These are phyloP conservation scores for Ornithoptera alexandrae DNA, from an alignment of 2,888 invertebrate genomes.

Conservation along the genomic window DNA sequence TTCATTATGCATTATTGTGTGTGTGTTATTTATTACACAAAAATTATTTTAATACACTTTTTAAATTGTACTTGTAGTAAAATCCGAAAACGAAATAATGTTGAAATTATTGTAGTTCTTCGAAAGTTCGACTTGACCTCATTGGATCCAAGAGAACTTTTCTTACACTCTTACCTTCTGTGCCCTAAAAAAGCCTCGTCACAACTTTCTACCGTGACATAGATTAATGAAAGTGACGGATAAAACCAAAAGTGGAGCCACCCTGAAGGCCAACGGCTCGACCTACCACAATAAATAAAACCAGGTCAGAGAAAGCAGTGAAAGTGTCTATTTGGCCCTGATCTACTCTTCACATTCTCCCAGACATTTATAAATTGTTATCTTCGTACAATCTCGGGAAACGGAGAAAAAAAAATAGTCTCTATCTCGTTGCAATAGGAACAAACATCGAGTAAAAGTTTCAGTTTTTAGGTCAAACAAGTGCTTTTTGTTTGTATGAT, in stretches of 20 bases:
- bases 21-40: too few relatives aligned
- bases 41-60: too few relatives aligned
- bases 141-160: slow-evolving; percentile 8
- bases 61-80: not conserved
- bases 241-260: slow-evolving; percentile 67
- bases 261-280: slow-evolving; percentile 65
- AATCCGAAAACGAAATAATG: not conserved
- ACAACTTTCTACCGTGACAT: slow-evolving; percentile 57
- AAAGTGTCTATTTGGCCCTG: slow-evolving; percentile 69
- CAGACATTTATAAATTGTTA: slow-evolving; percentile 48
- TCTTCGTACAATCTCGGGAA: slow-evolving; percentile 26
- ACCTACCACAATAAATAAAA: slow-evolving; percentile 61
- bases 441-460: slow-evolving; percentile 18
- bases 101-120: slow-evolving; percentile 6
- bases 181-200: slow-evolving; percentile 50
- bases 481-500: slow-evolving; percentile 47
- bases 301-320: slow-evolving; percentile 73
- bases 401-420: slow-evolving; percentile 11
- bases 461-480: slow-evolving; percentile 14
- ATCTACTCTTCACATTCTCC: slow-evolving; percentile 68
- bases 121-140: slow-evolving; percentile 20
- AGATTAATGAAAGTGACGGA: slow-evolving; percentile 70
- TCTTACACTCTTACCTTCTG: slow-evolving; percentile 46
- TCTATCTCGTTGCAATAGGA: slow-evolving; percentile 11
- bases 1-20: not conserved